phyloP scores from a whole-genome alignment of 2,113 vertebrate genomes.

The Pedetes capensis region DNA sequence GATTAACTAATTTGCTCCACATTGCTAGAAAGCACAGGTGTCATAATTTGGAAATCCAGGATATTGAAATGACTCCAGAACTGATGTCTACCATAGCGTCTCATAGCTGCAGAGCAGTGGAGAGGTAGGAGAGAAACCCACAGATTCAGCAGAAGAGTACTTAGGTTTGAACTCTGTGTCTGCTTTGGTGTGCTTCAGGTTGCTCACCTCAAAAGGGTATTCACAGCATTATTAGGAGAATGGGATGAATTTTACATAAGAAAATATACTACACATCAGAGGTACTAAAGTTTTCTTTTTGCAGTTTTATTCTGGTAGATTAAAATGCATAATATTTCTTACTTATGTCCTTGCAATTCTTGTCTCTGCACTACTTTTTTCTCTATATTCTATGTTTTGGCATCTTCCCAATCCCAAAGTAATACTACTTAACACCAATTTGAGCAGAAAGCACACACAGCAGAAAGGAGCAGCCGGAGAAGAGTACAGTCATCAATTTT shows the following conservation, averaged over 20 bases:
- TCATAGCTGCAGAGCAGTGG: background rate
- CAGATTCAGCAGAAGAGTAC: background rate
- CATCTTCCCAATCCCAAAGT: background rate
- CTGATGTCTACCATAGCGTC: background rate
- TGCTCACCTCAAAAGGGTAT: background rate
- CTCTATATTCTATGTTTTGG: conserved; percentile 26
- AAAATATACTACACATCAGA: background rate
- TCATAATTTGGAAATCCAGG: background rate
- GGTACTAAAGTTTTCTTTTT: background rate
- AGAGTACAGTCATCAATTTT: background rate
- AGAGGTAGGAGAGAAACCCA: background rate
- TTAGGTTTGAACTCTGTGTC: background rate
- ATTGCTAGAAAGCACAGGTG: background rate
- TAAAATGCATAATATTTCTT: background rate
- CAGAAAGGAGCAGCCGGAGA: background rate
- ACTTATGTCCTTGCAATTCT: background rate
- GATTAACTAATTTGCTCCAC: background rate
- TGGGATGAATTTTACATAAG: background rate
- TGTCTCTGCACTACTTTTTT: background rate
- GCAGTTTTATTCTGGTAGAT: background rate
- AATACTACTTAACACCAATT: conserved; percentile 5
- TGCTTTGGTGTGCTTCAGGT: background rate
- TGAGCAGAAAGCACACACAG: background rate
- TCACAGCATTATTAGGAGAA: background rate
- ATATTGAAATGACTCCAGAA: background rate